Conservation (phyloP, 2,113 vertebrate genomes). For the Xyliphius kryptos region DNA sequence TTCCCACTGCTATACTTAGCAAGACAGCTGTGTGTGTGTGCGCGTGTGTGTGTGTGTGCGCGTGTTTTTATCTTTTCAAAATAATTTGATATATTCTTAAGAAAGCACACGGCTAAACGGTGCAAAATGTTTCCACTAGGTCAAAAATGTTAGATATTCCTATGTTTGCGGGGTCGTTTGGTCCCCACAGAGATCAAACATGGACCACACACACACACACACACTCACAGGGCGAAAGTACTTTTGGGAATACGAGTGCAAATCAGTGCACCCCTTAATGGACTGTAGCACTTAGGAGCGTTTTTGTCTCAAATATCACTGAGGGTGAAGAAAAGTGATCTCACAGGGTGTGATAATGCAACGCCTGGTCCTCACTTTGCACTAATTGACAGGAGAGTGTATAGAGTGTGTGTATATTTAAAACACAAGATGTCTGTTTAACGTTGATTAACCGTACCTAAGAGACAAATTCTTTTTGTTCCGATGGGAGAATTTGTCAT, state of each 20-base stretch:
- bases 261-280: not conserved
- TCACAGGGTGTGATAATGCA: conserved; percentile 1
- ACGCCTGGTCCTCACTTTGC: conserved; percentile 2
- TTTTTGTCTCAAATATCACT: conserved; percentile 18
- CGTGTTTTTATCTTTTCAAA: not conserved
- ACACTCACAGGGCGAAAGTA: not conserved
- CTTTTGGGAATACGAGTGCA: not conserved
- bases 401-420: not conserved
- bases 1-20: no score
- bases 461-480: no score
- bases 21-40: no score
- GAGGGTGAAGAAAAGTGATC: conserved; percentile 15
- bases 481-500: not conserved
- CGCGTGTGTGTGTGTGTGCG: not conserved
- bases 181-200: not conserved
- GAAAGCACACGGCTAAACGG: conserved; percentile 2
- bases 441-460: no score
- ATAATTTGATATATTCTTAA: conserved; percentile 9
- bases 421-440: not conserved
- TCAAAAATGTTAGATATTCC: no score
- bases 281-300: conserved; percentile 7
- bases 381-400: conserved; percentile 4
- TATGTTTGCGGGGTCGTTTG: not conserved
- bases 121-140: not conserved
- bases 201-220: no score